Conservation (phyloP, 1,140 invertebrate genomes). For the Olivierus martensii region DNA sequence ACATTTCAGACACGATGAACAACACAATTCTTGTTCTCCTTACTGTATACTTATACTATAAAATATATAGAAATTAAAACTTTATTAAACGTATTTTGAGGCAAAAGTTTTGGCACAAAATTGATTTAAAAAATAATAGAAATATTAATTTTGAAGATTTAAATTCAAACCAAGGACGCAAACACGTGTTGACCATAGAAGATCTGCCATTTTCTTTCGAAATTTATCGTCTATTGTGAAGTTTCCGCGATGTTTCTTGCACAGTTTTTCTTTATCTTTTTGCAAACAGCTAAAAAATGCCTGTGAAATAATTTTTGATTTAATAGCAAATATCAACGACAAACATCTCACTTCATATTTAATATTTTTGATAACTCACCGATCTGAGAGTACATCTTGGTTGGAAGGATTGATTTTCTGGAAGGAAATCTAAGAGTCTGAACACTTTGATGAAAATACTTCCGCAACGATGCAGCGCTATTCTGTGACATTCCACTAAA, state of each 20-base stretch:
- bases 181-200: slow-evolving; percentile 5
- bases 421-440: slow-evolving; percentile 4
- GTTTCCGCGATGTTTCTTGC: neutral
- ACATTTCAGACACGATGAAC: too few relatives aligned
- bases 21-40: too few relatives aligned
- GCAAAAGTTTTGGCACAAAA: too few relatives aligned
- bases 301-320: neutral
- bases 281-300: slow-evolving; percentile 6
- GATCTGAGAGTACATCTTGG: slow-evolving; percentile 7
- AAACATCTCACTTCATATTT: too few relatives aligned
- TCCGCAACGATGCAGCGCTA: slow-evolving; percentile 4
- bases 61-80: too few relatives aligned
- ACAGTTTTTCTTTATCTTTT: neutral
- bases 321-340: neutral
- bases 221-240: neutral
- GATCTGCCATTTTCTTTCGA: neutral
- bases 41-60: too few relatives aligned
- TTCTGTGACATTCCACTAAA: neutral
- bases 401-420: slow-evolving; percentile 1
- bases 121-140: too few relatives aligned
- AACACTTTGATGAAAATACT: slow-evolving; percentile 5
- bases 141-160: too few relatives aligned
- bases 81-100: too few relatives aligned
- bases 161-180: neutral
- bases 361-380: neutral